phyloP scores from a whole-genome alignment of 2,797 vertebrate species.

The Crenuchus spilurus region DNA sequence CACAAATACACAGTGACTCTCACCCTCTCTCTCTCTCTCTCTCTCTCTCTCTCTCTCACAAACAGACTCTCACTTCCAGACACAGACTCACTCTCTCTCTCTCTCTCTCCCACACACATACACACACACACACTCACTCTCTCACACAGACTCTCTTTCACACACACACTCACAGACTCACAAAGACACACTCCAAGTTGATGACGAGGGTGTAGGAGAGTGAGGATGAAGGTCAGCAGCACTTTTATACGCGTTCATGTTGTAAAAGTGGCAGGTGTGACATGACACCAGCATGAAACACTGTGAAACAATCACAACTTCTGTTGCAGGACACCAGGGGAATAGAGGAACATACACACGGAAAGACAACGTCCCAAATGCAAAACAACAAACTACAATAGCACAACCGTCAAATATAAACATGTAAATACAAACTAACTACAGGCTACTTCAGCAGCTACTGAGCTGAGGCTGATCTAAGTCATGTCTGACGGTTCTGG shows the following conservation, averaged over 20 bases:
- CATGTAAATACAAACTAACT: too few species aligned
- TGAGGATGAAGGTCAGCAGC: slow-evolving; percentile 25
- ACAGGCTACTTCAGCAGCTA: too few species aligned
- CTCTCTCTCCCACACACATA: neutral
- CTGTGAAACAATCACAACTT: slow-evolving; percentile 21
- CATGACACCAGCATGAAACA: neutral
- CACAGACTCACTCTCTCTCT: too few species aligned
- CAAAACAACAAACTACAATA: too few species aligned
- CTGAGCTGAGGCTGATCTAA: neutral
- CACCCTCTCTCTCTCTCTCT: too few species aligned
- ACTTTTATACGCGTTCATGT: slow-evolving; percentile 38
- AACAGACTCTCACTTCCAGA: too few species aligned
- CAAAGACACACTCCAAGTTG: slow-evolving; percentile 5
- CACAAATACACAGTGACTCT: too few species aligned
- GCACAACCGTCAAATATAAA: too few species aligned
- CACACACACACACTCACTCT: slow-evolving; percentile 16
- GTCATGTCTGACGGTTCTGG: too few species aligned
- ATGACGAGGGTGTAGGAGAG: slow-evolving; percentile 18
- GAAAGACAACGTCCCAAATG: neutral
- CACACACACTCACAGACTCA: slow-evolving; percentile 1
- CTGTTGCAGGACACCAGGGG: slow-evolving; percentile 22
- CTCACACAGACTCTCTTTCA: neutral
- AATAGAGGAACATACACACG: neutral
- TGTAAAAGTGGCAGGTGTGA: slow-evolving; percentile 28
- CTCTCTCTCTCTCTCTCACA: too few species aligned